Evolutionary conservation across 2,113 vertebrate species (phyloP).

Genomic region (Salvelinus alpinus): DNA sequence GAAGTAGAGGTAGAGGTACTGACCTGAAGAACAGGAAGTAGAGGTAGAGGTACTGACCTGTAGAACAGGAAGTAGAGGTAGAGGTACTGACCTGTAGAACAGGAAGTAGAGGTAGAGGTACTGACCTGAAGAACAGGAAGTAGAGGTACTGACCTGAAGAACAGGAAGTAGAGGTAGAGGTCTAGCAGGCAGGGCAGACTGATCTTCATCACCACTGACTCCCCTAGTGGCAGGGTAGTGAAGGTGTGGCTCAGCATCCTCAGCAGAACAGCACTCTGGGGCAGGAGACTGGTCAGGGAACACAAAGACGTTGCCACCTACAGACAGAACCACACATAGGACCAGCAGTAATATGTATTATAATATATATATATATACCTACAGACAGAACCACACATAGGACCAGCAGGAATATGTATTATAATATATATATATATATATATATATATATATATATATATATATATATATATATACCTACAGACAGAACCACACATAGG

Average conservation of each 20-base stretch:
- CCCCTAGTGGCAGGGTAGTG: conserved; percentile 79
- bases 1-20: too few species aligned
- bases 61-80: too few species aligned
- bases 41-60: too few species aligned
- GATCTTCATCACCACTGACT: conserved; percentile 80
- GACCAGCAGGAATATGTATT: too few species aligned
- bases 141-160: conserved; percentile 76
- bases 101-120: too few species aligned
- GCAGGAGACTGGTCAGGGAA: conserved; percentile 79
- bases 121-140: too few species aligned
- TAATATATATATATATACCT: too few species aligned
- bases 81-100: too few species aligned
- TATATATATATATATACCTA: conserved; percentile 45
- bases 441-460: too few species aligned
- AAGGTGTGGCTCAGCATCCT: conserved; percentile 82
- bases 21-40: too few species aligned
- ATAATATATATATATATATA: too few species aligned
- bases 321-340: background rate
- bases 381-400: too few species aligned
- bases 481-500: background rate
- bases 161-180: conserved; percentile 87
- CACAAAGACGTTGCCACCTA: conserved; percentile 80
- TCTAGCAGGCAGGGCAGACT: conserved; percentile 91
- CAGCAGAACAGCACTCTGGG: conserved; percentile 69
- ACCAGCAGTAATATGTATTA: background rate